Conservation (phyloP, 2,797 vertebrate species). For the Ctenopoma multispine region DNA sequence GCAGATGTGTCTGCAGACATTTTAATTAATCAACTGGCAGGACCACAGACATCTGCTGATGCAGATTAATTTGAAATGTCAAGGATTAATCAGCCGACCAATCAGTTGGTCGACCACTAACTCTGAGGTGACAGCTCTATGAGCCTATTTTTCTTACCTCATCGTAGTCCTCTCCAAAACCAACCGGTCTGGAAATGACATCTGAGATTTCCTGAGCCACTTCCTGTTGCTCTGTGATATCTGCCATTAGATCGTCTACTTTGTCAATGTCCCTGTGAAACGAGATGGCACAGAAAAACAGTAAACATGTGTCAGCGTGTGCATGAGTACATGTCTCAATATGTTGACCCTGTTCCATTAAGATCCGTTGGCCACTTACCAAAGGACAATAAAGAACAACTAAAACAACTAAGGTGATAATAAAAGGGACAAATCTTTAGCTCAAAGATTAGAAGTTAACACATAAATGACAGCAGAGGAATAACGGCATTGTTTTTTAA, state of each 20-base stretch:
- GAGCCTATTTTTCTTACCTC: conserved; percentile 83
- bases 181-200: conserved; percentile 94
- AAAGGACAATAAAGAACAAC: not conserved
- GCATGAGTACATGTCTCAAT: not conserved
- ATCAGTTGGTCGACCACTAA: no score
- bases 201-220: conserved; percentile 97
- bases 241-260: conserved; percentile 96
- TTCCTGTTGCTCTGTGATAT: conserved; percentile 97
- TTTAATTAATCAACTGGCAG: no score
- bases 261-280: conserved; percentile 94
- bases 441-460: no score
- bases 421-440: not conserved
- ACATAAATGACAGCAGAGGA: no score
- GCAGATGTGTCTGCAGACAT: no score
- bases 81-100: no score
- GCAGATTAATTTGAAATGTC: no score
- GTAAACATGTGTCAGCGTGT: not conserved
- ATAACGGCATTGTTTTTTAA: no score
- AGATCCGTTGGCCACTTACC: not conserved
- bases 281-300: not conserved
- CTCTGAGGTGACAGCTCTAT: no score
- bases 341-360: not conserved
- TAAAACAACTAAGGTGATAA: not conserved
- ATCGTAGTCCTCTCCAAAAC: conserved; percentile 94
- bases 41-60: no score